Base-by-base conservation (phyloP, 2,797 vertebrate genomes). In the Micrastur ruficollis region DNA sequence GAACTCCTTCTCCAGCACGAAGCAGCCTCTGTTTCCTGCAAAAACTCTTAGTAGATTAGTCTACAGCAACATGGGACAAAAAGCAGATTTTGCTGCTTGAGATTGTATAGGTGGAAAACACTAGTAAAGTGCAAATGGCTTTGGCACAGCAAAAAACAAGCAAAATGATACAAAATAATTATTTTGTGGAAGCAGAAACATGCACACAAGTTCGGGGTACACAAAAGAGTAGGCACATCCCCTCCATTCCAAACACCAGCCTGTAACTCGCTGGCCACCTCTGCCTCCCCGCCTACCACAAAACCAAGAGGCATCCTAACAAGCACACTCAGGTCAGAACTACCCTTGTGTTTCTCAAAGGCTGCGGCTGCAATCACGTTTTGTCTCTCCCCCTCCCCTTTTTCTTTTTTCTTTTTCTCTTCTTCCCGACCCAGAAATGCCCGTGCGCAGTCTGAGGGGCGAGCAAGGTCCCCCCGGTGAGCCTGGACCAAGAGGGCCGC, bases 391-490 rank as follows among this genome's bases (percentile, higher is more conserved):
- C 66, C 18, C 14, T 6, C 12, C 5, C 29, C 5, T 27, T 32
- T 34, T 62, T 8, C 22, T 36, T 34, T 68, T 52, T 52, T 20
- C 13, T 42, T 47, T 83, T 70, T 87, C 18, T 68, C 63, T 91
- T 89, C 62, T 94, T 44, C 38, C 50, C 3, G 1, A 90, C 56
- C 25, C 93, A 98, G 98, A 98, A 97, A 98, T 98, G 49, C 98
- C 98, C 15, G 36, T 98, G 5, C 98, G 98, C 83, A 98, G 98
- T 67, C 97, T 98, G 73, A 98, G 99, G 98, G 99, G 99, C 11
- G 98, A 99, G 66, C 99, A 98, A 98, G 99, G 99, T 62, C 98
- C 98, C 40, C 97, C 98, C 0, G 98, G 98, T 76, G 98, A 99
- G 86, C 97, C 98, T 53, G 98, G 98, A 81, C 98, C 98, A 92